Conservation (phyloP, 2,888 invertebrate genomes). For the Diarsia dahlii region DNA sequence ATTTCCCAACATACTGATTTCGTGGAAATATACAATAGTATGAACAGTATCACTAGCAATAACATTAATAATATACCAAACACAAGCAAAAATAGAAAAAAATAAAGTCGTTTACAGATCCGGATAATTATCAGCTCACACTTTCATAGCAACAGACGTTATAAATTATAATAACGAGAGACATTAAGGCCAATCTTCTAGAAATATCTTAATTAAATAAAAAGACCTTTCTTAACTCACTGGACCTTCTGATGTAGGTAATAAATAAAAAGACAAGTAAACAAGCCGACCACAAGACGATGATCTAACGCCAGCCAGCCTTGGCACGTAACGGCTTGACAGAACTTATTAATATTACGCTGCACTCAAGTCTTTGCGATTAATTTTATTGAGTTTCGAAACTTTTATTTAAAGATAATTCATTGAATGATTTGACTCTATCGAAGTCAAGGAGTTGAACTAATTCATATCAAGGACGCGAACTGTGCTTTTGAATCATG, state of each 20-base stretch:
- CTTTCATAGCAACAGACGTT: constrained; percentile 16
- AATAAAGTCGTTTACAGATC: background rate
- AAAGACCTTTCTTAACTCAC: constrained; percentile 60
- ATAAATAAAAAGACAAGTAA: constrained; percentile 65
- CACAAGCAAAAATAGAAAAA: background rate
- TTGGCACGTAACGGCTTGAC: constrained; percentile 68
- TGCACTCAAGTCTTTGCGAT: constrained; percentile 45
- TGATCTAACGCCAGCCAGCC: constrained; percentile 74
- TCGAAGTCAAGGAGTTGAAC: background rate
- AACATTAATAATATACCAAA: background rate
- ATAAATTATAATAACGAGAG: constrained; percentile 30
- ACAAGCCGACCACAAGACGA: constrained; percentile 74
- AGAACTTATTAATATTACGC: constrained; percentile 57
- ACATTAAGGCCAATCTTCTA: constrained; percentile 20
- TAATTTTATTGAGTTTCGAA: constrained; percentile 42
- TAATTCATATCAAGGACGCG: background rate
- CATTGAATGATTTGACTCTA: background rate
- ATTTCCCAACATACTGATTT: background rate
- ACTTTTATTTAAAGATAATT: constrained; percentile 5
- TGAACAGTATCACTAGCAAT: background rate
- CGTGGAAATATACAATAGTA: background rate
- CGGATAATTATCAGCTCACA: constrained; percentile 14
- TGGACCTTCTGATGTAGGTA: constrained; percentile 51
- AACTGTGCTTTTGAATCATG: background rate
- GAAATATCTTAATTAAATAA: constrained; percentile 37